phyloP scores from a whole-genome alignment of 2,888 invertebrate genomes.

The Melanophora roralis region DNA sequence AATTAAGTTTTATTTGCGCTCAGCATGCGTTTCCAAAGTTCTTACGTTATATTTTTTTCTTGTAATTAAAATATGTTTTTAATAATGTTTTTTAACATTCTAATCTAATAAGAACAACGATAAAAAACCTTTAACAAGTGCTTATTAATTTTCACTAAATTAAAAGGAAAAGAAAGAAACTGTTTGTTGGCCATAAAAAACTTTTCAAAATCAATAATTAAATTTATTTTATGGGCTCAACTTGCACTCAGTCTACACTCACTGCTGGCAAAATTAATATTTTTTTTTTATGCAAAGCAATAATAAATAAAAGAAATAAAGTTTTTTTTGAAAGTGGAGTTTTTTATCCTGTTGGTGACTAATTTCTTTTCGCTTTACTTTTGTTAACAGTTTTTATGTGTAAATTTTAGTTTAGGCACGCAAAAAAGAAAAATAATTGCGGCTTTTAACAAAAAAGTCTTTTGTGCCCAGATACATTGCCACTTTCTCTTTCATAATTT shows the following conservation, averaged over 20 bases:
- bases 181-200: not conserved
- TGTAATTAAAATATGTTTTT: too few species aligned
- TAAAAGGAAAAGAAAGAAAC: not conserved
- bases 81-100: not conserved
- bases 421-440: not conserved
- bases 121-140: not conserved
- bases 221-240: conserved; percentile 1
- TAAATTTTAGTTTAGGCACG: too few species aligned
- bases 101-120: not conserved
- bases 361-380: not conserved
- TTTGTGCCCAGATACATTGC: too few species aligned
- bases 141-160: not conserved
- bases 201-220: not conserved
- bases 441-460: not conserved
- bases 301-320: not conserved
- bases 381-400: not conserved
- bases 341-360: not conserved
- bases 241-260: not conserved
- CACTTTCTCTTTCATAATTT: too few species aligned
- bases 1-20: too few species aligned
- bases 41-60: too few species aligned
- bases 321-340: not conserved
- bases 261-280: not conserved
- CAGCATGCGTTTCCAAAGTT: too few species aligned
- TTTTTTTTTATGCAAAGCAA: not conserved